Conservation (phyloP, 2,797 vertebrate genomes). For the Sparus aurata region DNA sequence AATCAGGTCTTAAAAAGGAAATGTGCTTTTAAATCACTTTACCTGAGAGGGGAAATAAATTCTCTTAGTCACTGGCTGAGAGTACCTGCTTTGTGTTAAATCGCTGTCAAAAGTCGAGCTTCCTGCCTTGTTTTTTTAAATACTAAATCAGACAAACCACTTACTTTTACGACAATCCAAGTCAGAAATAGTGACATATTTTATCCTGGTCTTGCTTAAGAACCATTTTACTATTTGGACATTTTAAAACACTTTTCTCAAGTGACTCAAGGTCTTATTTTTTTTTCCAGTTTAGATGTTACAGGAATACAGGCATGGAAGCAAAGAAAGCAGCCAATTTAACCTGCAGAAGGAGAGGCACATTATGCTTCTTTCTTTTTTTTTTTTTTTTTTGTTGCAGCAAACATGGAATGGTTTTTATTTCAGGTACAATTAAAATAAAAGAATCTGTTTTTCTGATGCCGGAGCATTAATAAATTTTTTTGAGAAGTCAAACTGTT, state of each 20-base stretch:
- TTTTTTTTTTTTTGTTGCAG: too few species aligned
- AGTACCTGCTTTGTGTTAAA: neutral
- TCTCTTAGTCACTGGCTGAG: neutral
- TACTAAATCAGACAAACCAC: neutral
- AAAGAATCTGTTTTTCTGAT: neutral
- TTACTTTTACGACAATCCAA: too few species aligned
- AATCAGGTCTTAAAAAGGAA: neutral
- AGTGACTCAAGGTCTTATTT: neutral
- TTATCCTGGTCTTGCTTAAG: neutral
- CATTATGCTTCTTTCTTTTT: neutral
- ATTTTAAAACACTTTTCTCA: neutral
- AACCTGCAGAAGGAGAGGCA: neutral
- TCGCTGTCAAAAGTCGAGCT: neutral
- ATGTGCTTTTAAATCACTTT: neutral
- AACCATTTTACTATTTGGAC: neutral
- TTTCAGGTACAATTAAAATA: neutral
- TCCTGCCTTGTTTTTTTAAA: neutral
- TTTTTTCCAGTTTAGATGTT: neutral
- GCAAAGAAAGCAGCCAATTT: slow-evolving; percentile 8
- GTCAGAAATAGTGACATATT: neutral
- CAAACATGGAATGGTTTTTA: neutral
- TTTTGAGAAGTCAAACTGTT: neutral
- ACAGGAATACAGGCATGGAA: neutral
- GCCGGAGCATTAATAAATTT: neutral
- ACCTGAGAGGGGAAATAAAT: neutral